Evolutionary conservation across 2,888 invertebrate species (phyloP), one percentile per base, ranked within the genome.

Genomic region (Beris morrisii): DNA sequence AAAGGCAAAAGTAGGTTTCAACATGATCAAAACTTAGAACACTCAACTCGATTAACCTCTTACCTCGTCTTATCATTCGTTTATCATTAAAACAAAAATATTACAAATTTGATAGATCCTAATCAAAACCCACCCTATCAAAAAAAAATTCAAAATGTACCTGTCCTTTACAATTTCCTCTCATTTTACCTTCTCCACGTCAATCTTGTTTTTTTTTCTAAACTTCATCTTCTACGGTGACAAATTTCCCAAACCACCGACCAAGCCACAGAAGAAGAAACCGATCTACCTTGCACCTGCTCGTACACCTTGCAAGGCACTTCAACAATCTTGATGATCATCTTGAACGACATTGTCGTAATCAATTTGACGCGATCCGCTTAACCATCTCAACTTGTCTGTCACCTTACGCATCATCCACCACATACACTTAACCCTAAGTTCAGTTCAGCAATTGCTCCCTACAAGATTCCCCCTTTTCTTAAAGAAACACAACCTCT

Each of bases 321-420:
- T 59, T 28, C 7, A 54, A 12, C 7, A 54, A 22, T 31, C 13
- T 28, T 31, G 52, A 52, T 56, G 54, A 22, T 28, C 22, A 64
- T 64, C 28, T 54, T 22, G 53, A 63, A 38, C 30, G 31, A 68
- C 63, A 66, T 58, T 59, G 15, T 68, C 66, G 64, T 68, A 68
- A 68, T 68, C 66, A 66, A 64, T 68, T 68, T 68, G 58, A 66
- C 64, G 57, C 64, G 66, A 66, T 64, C 64, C 66, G 58, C 66
- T 68, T 68, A 66, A 68, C 61, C 61, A 61, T 61, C 61, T 61
- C 50, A 50, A 50, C 61, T 50, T 52, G 53, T 64, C 64, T 53
- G 44, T 38, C 31, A 54, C 44, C 64, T 44, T n/a, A n/a, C 53
- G 63, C 48, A 48, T 48, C 48, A 48, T 48, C n/a, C 44, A 22